A percentile compares a stretch with the other conserved stretches of the same genome.
phyloP scores from a whole-genome alignment of 2,797 vertebrate species.

The Fratercula arctica region DNA sequence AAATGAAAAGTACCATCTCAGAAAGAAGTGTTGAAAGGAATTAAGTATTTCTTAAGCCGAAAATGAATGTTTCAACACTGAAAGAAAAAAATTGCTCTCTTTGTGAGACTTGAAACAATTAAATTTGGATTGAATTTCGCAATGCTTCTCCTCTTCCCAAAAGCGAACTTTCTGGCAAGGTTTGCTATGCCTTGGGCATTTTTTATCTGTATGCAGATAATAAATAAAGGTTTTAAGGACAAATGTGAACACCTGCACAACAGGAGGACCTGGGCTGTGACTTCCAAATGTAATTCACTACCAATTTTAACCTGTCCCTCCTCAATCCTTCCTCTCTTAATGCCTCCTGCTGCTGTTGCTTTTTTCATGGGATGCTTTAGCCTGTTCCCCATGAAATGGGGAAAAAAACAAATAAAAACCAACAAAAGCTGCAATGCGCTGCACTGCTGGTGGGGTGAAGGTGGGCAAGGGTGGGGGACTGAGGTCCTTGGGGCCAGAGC shows the following conservation, averaged over 20 bases:
- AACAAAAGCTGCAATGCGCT: not conserved
- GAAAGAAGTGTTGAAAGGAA: constrained; percentile 1
- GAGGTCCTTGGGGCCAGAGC: not conserved
- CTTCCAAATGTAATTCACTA: not conserved
- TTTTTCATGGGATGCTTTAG: not conserved
- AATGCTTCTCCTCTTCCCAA: not conserved
- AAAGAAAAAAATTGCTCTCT: not conserved
- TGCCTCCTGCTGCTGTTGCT: not conserved
- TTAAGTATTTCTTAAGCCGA: not conserved
- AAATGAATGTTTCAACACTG: constrained; percentile 2
- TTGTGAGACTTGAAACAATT: not conserved
- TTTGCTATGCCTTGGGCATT: not conserved
- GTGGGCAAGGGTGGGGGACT: not conserved
- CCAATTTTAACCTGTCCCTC: not conserved
- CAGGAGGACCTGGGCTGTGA: not conserved
- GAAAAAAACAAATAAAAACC: not conserved
- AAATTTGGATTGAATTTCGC: not conserved
- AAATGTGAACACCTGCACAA: not conserved
- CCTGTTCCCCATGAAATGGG: not conserved
- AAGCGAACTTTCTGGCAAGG: not conserved
- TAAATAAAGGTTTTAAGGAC: not conserved
- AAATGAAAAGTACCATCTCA: not conserved
- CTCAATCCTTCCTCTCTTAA: not conserved
- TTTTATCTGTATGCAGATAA: not conserved
- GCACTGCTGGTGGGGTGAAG: not conserved